A percentile compares a stretch with the other conserved stretches of the same genome.
Conservation (phyloP, 2,797 vertebrate species). For the Syngnathus acus region DNA sequence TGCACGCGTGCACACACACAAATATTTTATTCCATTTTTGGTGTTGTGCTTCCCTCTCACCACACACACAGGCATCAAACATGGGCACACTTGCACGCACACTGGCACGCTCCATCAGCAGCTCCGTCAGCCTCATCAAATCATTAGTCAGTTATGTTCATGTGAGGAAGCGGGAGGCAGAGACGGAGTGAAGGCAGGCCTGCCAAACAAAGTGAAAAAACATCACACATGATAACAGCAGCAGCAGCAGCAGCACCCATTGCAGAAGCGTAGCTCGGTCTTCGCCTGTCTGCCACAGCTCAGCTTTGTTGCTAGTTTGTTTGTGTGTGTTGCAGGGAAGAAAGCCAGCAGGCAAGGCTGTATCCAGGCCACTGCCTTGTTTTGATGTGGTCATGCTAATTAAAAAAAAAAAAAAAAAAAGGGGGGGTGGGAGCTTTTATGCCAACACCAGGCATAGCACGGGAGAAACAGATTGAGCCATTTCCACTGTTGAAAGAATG, state of each 20-base stretch:
- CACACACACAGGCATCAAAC: constrained; percentile 4
- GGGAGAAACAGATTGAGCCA: constrained; percentile 28
- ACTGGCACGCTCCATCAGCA: constrained; percentile 16
- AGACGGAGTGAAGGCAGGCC: constrained; percentile 45
- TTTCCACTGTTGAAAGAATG: constrained; percentile 39
- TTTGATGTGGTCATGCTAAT: constrained; percentile 67
- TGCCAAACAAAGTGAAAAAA: constrained; percentile 60
- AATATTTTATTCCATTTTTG: constrained; percentile 43
- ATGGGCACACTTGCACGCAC: constrained; percentile 17
- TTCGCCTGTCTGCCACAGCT: constrained; percentile 45
- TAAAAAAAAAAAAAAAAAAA: constrained; percentile 36
- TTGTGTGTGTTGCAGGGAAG: constrained; percentile 42
- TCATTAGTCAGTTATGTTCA: constrained; percentile 50
- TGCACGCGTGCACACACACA: constrained; percentile 9
- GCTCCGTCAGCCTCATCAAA: constrained; percentile 44
- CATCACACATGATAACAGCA: constrained; percentile 56
- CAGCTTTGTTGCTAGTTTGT: constrained; percentile 54
- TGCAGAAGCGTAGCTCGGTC: constrained; percentile 45
- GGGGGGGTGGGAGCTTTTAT: constrained; percentile 35
- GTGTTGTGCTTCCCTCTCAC: constrained; percentile 12
- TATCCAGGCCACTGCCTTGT: constrained; percentile 63
- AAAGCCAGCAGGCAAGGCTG: constrained; percentile 56
- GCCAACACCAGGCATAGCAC: constrained; percentile 40
- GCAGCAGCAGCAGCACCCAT: constrained; percentile 44
- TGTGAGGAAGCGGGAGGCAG: constrained; percentile 38